These are phyloP conservation scores for Pimephales promelas DNA, from an alignment of 2,113 vertebrate genomes.

Conservation along the genomic window DNA sequence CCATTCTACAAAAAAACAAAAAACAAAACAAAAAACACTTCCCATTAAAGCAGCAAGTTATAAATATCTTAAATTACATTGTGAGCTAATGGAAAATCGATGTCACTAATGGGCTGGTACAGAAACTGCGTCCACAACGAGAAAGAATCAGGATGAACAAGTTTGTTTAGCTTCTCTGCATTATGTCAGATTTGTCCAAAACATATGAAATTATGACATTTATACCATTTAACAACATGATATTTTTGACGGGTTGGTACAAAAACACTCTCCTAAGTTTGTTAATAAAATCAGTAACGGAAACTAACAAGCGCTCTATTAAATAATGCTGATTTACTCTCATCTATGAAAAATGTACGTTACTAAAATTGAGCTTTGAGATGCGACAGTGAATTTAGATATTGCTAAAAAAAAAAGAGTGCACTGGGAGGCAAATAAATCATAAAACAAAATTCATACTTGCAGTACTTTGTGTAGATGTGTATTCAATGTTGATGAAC, in stretches of 20 bases:
- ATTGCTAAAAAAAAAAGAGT: neutral
- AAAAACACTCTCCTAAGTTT: neutral
- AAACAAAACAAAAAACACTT: no score
- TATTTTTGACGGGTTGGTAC: neutral
- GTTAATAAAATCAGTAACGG: neutral
- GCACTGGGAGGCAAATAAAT: neutral
- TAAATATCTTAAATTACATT: neutral
- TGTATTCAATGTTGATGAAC: neutral
- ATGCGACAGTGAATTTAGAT: neutral
- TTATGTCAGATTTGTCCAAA: neutral
- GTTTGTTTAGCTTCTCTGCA: neutral
- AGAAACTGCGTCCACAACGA: neutral
- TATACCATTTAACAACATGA: neutral
- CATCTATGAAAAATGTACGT: neutral
- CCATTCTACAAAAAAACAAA: no score
- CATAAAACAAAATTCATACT: neutral
- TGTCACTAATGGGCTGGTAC: neutral
- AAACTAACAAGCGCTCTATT: neutral
- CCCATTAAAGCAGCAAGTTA: no score
- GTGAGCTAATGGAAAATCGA: neutral
- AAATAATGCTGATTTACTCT: neutral
- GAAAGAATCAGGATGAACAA: constrained; percentile 9
- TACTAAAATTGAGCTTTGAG: neutral
- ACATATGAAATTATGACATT: neutral
- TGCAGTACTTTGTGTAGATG: neutral